Evolutionary conservation across 2,113 vertebrate genomes (phyloP).

Genomic region (Psettodes erumei): DNA sequence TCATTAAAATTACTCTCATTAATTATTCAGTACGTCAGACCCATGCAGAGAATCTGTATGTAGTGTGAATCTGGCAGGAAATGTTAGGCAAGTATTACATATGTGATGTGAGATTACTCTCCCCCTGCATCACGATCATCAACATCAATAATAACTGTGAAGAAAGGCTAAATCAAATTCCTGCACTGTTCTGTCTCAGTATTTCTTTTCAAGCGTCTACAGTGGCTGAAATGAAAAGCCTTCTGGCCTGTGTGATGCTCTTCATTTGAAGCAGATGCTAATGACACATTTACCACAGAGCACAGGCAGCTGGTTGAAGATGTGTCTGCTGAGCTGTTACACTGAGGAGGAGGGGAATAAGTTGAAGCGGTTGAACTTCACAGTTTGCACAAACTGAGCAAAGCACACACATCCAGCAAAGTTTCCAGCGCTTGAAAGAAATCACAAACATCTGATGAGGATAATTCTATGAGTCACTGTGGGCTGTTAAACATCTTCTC

Average conservation of each 20-base stretch:
- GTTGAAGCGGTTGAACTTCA: neutral
- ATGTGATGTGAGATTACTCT: too few relatives aligned
- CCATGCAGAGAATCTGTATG: too few relatives aligned
- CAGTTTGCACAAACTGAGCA: too few relatives aligned
- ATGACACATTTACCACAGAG: neutral
- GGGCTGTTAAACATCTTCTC: neutral
- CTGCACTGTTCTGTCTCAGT: too few relatives aligned
- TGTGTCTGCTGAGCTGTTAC: slow-evolving; percentile 1
- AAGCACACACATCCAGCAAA: too few relatives aligned
- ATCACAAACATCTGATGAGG: neutral
- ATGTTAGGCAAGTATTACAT: too few relatives aligned
- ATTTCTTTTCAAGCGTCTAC: neutral
- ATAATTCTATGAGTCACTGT: neutral
- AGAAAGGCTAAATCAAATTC: neutral
- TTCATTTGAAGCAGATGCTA: neutral
- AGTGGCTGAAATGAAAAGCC: neutral
- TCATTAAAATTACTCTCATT: too few relatives aligned
- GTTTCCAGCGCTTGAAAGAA: neutral
- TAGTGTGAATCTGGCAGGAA: too few relatives aligned
- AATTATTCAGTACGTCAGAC: too few relatives aligned
- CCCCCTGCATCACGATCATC: too few relatives aligned
- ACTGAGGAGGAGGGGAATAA: neutral
- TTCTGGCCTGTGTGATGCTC: neutral
- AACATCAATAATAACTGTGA: neutral
- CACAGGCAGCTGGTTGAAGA: slow-evolving; percentile 4